These are phyloP conservation scores for Anastrepha ludens DNA, from an alignment of 1,140 invertebrate species.

Conservation along the genomic window DNA sequence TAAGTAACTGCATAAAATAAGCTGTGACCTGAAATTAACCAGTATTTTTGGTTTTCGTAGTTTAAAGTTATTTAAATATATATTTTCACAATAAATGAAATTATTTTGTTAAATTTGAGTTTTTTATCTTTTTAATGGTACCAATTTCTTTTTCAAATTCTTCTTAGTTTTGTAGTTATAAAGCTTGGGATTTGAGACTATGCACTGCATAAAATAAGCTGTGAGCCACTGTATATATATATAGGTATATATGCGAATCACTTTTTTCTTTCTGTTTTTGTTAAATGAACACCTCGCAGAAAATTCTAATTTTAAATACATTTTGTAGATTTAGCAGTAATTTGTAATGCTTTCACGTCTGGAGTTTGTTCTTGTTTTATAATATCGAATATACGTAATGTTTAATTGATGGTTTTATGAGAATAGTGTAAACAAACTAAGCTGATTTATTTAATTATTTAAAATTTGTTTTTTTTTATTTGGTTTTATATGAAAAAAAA, in stretches of 20 bases:
- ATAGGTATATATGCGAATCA: background rate
- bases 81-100: too few relatives aligned
- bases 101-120: too few relatives aligned
- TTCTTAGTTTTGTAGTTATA: too few relatives aligned
- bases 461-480: background rate
- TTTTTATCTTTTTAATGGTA: too few relatives aligned
- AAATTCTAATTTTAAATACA: conserved; percentile 5
- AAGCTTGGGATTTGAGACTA: too few relatives aligned
- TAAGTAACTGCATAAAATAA: too few relatives aligned
- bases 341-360: background rate
- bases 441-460: background rate
- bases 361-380: background rate
- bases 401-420: background rate
- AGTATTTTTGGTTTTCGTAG: too few relatives aligned
- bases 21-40: too few relatives aligned
- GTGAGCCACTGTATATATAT: background rate
- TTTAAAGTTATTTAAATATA: too few relatives aligned
- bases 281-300: conserved; percentile 1
- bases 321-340: background rate
- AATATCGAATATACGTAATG: background rate
- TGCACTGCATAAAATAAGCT: too few relatives aligned
- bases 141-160: too few relatives aligned
- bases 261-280: background rate
- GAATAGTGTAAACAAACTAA: background rate
- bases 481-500: background rate